phyloP scores from a whole-genome alignment of 2,888 invertebrate genomes.

The Diplazon laetatorius region DNA sequence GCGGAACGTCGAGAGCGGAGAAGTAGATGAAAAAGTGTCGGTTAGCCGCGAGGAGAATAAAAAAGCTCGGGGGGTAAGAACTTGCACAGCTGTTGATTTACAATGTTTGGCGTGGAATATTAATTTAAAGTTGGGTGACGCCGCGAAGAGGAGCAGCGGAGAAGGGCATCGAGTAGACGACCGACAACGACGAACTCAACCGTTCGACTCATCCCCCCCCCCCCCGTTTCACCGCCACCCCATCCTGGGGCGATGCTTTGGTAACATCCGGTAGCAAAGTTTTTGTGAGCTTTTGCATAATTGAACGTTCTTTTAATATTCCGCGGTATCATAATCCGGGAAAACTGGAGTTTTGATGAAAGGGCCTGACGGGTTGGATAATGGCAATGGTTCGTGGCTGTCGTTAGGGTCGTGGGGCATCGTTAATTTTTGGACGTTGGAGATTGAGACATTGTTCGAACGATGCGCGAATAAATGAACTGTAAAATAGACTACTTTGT shows the following conservation, averaged over 20 bases:
- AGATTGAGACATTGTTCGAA: neutral
- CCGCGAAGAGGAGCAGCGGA: conserved; percentile 5
- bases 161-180: conserved; percentile 55
- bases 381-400: neutral
- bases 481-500: neutral
- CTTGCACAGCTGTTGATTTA: conserved; percentile 74
- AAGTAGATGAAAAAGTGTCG: conserved; percentile 48
- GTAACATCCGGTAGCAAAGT: conserved; percentile 53
- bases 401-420: conserved; percentile 20
- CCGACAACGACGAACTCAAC: conserved; percentile 43
- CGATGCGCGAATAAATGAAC: conserved; percentile 26
- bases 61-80: conserved; percentile 62
- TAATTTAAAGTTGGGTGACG: conserved; percentile 76
- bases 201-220: neutral
- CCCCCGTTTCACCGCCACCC: conserved; percentile 26
- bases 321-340: conserved; percentile 60
- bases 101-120: conserved; percentile 77
- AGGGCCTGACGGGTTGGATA: conserved; percentile 20
- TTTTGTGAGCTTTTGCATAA: conserved; percentile 76
- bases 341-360: conserved; percentile 24
- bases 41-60: conserved; percentile 50
- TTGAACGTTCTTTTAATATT: conserved; percentile 76
- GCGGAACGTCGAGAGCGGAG: conserved; percentile 21
- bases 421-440: conserved; percentile 1
- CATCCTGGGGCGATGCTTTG: too few species aligned